Conservation (phyloP, 2,113 vertebrate species). For the Lathamus discolor region DNA sequence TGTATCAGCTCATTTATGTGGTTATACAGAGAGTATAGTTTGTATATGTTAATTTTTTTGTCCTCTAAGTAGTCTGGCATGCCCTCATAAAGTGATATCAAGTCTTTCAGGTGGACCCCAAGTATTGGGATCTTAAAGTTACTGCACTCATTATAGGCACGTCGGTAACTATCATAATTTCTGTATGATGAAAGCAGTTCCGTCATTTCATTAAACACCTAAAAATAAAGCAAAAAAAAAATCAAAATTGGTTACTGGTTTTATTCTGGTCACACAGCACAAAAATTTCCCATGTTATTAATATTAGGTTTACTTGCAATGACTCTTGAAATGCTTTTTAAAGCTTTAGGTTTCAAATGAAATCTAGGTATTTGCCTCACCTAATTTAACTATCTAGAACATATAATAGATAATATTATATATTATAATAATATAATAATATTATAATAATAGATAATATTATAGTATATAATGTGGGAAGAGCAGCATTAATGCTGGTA, state of each 20-base stretch:
- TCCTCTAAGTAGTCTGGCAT: constrained; percentile 92
- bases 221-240: constrained; percentile 8
- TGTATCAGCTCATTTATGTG: constrained; percentile 92
- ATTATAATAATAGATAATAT: background rate
- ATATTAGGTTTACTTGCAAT: background rate
- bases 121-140: constrained; percentile 95
- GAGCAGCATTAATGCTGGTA: background rate
- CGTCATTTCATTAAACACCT: constrained; percentile 95
- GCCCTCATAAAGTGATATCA: constrained; percentile 92
- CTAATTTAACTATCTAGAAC: background rate
- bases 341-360: background rate
- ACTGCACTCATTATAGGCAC: constrained; percentile 83
- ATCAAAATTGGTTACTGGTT: background rate
- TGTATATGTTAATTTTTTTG: constrained; percentile 90
- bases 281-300: background rate
- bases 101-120: constrained; percentile 94
- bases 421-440: background rate
- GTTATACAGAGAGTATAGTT: constrained; percentile 89
- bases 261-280: background rate
- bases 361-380: background rate
- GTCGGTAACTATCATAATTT: constrained; percentile 93
- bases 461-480: background rate
- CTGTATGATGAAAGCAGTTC: constrained; percentile 92
- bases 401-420: background rate
- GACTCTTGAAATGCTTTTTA: background rate